Evolutionary conservation across 2,797 vertebrate species (phyloP), one percentile per base, ranked within the genome.

Genomic region (Amazona finschi): DNA sequence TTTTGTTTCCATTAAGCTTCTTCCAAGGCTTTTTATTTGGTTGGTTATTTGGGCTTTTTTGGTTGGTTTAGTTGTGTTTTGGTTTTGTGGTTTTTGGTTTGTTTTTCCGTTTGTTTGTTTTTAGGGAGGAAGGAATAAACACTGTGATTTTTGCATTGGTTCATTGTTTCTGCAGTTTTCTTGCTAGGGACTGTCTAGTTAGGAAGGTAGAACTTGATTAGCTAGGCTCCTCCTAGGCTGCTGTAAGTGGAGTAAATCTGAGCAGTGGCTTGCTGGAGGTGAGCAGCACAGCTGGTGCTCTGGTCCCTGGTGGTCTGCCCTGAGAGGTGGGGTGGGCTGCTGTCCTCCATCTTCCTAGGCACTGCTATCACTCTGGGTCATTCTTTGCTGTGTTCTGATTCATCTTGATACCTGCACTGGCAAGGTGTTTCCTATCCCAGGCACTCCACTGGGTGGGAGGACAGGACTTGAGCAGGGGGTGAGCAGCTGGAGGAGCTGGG

Each of bases 191-290:
- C 41, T 49, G 1, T 41, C 49, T 69, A 18, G 41, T 22, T 76
- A 71, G 39, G 58, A 82, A 41, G 7, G 69, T 6, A 80, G 78
- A 61, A 6, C 19, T 67, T 62, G 12, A 5, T 27, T 67, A 82
- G 22, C 43, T 65, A 38, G 49, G 9, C 15, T 64, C 76, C 9
- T 12, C 4, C 14, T 53, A 3, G 33, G 44, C 20, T 28, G 86
- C 30, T 36, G 30, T 76, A 47, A 12, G 14, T 46, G 21, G 19
- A 5, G 5, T n/a, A 17, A 13, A 16, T 7, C 41, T 67, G 60
- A 1, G 4, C 5, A 17, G 21, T 39, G 1, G 1, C 30, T 79
- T 2, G 1, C 62, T 53, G 38, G 30, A 58, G 31, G 38, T 0
- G 4, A 72, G 52, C 43, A 17, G 44, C 0, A 0, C 3, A 3